phyloP scores from a whole-genome alignment of 2,888 invertebrate species.

The Allacma fusca region DNA sequence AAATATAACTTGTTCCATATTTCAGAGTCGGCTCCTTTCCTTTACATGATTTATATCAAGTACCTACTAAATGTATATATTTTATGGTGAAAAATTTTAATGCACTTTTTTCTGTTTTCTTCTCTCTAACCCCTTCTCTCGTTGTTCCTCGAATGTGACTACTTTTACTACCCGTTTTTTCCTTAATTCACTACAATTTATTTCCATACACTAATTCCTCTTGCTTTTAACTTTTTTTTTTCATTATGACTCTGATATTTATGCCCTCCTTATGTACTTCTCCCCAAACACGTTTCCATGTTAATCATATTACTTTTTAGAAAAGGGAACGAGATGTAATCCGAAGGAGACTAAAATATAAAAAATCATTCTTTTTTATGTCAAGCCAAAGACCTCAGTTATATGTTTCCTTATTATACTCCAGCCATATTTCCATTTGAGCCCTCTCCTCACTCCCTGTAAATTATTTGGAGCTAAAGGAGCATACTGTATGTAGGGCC shows the following conservation, averaged over 20 bases:
- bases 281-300: background rate
- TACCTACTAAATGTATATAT: conserved; percentile 24
- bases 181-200: conserved; percentile 39
- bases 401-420: no score
- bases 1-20: conserved; percentile 41
- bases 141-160: background rate
- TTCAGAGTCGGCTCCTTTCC: conserved; percentile 36
- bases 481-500: no score
- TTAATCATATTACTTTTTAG: background rate
- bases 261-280: no score
- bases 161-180: conserved; percentile 13
- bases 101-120: conserved; percentile 5
- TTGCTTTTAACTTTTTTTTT: conserved; percentile 33
- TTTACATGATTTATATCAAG: conserved; percentile 27
- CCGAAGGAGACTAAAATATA: background rate
- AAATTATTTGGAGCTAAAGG: no score
- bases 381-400: background rate
- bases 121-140: background rate
- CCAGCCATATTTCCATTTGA: no score
- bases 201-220: conserved; percentile 32
- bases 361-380: background rate
- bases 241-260: background rate
- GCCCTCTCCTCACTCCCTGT: no score
- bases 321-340: background rate
- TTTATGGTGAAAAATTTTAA: conserved; percentile 42